These are phyloP conservation scores for Mycteria americana DNA, from an alignment of 2,797 vertebrate species.

Conservation along the genomic window DNA sequence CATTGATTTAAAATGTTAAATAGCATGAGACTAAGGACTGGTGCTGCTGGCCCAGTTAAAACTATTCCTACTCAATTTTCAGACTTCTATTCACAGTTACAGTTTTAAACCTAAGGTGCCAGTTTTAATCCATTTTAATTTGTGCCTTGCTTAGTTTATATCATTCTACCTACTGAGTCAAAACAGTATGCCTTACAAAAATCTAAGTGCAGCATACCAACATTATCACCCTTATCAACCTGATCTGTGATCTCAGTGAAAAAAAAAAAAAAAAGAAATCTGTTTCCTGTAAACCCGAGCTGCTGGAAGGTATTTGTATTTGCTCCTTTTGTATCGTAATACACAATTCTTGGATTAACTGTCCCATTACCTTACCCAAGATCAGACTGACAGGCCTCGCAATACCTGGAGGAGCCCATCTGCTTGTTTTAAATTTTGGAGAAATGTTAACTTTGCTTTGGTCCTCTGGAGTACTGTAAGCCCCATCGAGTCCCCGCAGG, in stretches of 20 bases:
- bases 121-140: conserved; percentile 39
- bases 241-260: not conserved
- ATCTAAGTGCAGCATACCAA: not conserved
- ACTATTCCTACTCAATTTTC: not conserved
- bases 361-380: not conserved
- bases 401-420: not conserved
- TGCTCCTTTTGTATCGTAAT: not conserved
- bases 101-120: conserved; percentile 1
- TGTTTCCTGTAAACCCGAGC: not conserved
- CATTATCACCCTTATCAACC: not conserved
- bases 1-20: conserved; percentile 41
- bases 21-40: not conserved
- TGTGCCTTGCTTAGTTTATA: conserved; percentile 15
- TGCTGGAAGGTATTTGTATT: not conserved
- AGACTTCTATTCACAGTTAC: not conserved
- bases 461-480: not conserved
- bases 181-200: not conserved
- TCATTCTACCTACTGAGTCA: not conserved
- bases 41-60: conserved; percentile 10
- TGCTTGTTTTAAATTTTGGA: not conserved
- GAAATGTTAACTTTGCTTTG: not conserved
- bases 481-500: rapidly evolving
- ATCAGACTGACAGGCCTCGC: not conserved
- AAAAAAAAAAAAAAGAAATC: not conserved
- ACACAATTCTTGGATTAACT: not conserved